These are phyloP conservation scores for Chrysotoxum bicinctum DNA, from an alignment of 2,888 invertebrate genomes.

Conservation along the genomic window DNA sequence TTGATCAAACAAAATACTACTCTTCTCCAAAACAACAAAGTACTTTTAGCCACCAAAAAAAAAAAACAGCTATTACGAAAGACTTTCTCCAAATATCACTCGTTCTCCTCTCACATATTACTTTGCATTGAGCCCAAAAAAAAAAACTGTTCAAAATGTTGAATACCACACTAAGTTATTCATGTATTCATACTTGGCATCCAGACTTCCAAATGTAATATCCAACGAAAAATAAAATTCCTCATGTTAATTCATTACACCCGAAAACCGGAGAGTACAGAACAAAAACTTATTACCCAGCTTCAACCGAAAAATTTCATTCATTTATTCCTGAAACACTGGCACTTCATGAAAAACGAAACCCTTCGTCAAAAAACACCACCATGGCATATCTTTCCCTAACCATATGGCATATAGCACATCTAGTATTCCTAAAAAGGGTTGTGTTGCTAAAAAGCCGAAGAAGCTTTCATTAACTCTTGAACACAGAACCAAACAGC, in stretches of 20 bases:
- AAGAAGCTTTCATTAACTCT: conserved; percentile 60
- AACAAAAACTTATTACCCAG: conserved; percentile 26
- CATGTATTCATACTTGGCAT: conserved; percentile 63
- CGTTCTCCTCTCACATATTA: background rate
- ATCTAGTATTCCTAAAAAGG: conserved; percentile 23
- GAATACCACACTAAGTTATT: conserved; percentile 61
- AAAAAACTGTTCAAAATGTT: conserved; percentile 18
- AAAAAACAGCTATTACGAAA: background rate
- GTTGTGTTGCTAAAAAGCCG: conserved; percentile 15
- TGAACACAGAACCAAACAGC: conserved; percentile 8
- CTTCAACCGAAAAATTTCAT: conserved; percentile 60
- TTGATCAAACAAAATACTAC: conserved; percentile 22
- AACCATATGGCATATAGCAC: background rate
- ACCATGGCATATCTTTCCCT: background rate
- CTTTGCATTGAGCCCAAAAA: conserved; percentile 7
- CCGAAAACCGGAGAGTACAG: conserved; percentile 10
- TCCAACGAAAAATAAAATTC: conserved; percentile 51
- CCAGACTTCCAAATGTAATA: conserved; percentile 61
- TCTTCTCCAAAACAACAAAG: background rate
- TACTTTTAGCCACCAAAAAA: background rate
- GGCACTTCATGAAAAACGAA: conserved; percentile 43
- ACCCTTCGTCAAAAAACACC: conserved; percentile 41
- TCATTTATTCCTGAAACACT: conserved; percentile 60
- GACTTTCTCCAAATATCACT: background rate
- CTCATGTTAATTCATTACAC: conserved; percentile 65